Evolutionary conservation across 1,140 invertebrate genomes (phyloP), one percentile per base, ranked within the genome.

Genomic region (Trigoniulus corallinus): DNA sequence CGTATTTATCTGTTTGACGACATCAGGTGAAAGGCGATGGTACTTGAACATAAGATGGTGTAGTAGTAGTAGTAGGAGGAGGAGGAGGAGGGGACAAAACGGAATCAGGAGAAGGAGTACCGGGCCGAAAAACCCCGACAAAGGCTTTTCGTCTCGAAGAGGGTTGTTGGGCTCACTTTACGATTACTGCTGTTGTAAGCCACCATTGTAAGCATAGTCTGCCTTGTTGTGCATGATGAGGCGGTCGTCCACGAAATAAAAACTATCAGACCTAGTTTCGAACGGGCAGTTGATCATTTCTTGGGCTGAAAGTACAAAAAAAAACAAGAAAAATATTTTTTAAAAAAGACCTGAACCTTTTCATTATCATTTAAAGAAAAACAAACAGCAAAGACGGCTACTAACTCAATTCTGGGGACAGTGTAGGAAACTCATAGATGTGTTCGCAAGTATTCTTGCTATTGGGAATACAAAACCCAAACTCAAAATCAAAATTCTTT

Each of bases 221-320:
- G 91, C 94, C 75, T 98, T 98, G 67, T 98, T 98, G 71, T 98
- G 94, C 93, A 98, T 98, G 50, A 98, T 87, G 44, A 98, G 75
- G 63, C 78, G 75, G 68, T 96, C 83, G 64, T 98, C 89, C 41
- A 98, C 92, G 73, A 98, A 98, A 69, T 98, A 98, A 73, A 97
- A 98, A 60, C 89, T 95, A 69, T 98, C 94, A 0, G 92, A 97
- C 57, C 88, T 79, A 21, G 94, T 98, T 67, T 97, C 91, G 67
- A 93, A 98, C 22, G 94, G 94, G 66, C 81, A 77, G 13, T 81
- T 76, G 55, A 98, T 89, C 93, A 98, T 98, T 67, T 97, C 91
- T 58, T 88, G 76, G 62, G 92, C 92, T 97, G 73, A 52, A 68
- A 78, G 37, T 34, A 34, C 74, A 54, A 56, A 34, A 34, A 34